A percentile compares a stretch with the other conserved stretches of the same genome.
Conservation (phyloP, 2,797 vertebrate genomes). For the Schizopygopsis pylzovi region DNA sequence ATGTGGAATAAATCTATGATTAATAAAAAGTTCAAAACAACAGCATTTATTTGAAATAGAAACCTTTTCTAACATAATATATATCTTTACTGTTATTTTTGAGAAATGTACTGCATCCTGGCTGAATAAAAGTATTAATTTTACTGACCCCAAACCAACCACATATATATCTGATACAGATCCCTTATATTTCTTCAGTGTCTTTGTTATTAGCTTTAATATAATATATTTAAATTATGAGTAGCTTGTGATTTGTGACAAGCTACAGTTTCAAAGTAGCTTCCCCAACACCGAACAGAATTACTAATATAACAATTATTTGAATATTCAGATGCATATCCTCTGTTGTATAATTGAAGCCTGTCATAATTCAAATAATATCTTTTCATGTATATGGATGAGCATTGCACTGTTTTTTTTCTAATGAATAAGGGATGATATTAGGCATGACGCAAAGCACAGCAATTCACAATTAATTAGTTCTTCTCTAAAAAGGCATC, state of each 20-base stretch:
- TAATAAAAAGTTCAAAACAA: background rate
- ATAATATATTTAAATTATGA: background rate
- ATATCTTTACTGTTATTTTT: background rate
- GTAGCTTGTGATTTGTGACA: background rate
- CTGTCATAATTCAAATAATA: background rate
- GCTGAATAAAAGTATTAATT: background rate
- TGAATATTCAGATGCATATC: background rate
- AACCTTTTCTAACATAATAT: background rate
- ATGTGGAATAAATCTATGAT: background rate
- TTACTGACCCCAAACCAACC: background rate
- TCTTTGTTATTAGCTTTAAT: conserved; percentile 12
- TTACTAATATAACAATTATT: conserved; percentile 14
- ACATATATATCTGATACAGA: background rate
- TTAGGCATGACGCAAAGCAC: background rate
- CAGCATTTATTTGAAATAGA: background rate
- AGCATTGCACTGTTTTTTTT: background rate
- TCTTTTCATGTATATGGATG: background rate
- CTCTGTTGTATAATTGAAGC: conserved; percentile 38
- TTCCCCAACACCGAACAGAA: conserved; percentile 4
- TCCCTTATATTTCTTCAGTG: background rate
- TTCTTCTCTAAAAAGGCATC: background rate
- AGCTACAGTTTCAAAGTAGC: conserved; percentile 20
- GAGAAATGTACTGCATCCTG: background rate
- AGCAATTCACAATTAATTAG: background rate
- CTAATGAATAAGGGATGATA: background rate